Conservation (phyloP, 2,113 vertebrate species). For the Percopsis transmontana region DNA sequence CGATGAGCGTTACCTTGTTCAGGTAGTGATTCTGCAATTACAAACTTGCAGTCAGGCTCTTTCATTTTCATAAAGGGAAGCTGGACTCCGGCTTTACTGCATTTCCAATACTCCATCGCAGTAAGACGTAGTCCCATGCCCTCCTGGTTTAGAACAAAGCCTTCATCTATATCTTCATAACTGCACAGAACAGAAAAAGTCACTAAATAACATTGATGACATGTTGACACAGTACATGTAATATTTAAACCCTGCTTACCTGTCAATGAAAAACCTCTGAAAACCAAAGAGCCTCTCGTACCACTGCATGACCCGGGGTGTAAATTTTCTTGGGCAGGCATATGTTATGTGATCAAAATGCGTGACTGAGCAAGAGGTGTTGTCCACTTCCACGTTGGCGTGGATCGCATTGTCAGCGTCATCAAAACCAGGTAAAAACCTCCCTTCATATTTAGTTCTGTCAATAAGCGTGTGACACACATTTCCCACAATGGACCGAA, state of each 20-base stretch:
- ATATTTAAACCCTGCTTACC: constrained; percentile 51
- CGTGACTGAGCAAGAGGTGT: constrained; percentile 68
- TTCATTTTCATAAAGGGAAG: constrained; percentile 53
- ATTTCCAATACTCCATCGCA: constrained; percentile 81
- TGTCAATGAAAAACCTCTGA: constrained; percentile 82
- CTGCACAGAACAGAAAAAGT: constrained; percentile 45
- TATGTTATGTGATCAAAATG: constrained; percentile 92
- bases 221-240: neutral
- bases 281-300: constrained; percentile 87
- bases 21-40: constrained; percentile 86
- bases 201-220: neutral
- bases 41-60: constrained; percentile 83
- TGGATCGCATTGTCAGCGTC: constrained; percentile 20
- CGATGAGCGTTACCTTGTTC: constrained; percentile 46
- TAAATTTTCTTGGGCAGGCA: constrained; percentile 75
- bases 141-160: constrained; percentile 77
- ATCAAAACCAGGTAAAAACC: constrained; percentile 87
- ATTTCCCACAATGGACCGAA: constrained; percentile 84
- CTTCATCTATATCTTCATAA: constrained; percentile 76
- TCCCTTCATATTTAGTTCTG: constrained; percentile 74
- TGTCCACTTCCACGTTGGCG: constrained; percentile 13
- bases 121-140: constrained; percentile 85
- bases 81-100: constrained; percentile 64
- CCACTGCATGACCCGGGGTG: constrained; percentile 81
- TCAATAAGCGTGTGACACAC: constrained; percentile 90